Evolutionary conservation across 2,888 invertebrate genomes (phyloP).

Genomic region (Oxyteleia sp.): DNA sequence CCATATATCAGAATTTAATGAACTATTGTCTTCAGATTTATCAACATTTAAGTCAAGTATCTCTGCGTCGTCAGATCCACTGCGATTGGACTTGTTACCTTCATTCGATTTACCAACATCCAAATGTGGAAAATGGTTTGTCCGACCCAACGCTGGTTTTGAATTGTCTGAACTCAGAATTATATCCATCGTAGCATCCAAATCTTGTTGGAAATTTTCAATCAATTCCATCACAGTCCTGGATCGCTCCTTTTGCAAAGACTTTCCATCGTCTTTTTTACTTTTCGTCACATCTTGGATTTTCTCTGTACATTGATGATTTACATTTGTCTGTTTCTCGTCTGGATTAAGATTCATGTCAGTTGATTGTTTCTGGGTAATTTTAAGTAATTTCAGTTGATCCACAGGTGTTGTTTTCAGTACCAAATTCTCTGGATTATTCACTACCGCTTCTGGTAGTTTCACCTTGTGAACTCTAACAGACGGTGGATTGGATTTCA

Average conservation of each 20-base stretch:
- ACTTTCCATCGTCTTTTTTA: neutral
- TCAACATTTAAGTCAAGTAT: constrained; percentile 28
- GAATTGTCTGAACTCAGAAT: constrained; percentile 43
- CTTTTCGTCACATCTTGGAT: neutral
- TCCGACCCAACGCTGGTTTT: neutral
- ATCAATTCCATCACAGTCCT: constrained; percentile 55
- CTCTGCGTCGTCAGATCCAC: constrained; percentile 25
- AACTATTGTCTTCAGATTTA: constrained; percentile 46
- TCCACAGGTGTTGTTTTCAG: neutral
- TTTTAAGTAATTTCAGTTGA: no score
- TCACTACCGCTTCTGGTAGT: no score
- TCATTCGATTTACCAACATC: constrained; percentile 3
- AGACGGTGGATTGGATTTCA: constrained; percentile 16
- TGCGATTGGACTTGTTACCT: constrained; percentile 7
- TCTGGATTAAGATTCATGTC: no score
- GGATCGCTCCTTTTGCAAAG: constrained; percentile 18
- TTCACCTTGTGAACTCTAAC: constrained; percentile 7
- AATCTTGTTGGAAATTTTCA: constrained; percentile 62
- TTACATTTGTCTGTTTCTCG: neutral
- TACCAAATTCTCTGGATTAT: no score
- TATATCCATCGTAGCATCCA: constrained; percentile 60
- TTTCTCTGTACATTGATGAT: neutral
- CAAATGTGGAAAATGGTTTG: neutral
- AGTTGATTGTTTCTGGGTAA: no score
- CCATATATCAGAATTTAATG: constrained; percentile 83